Conservation (phyloP, 2,113 vertebrate species). For the Danionella cerebrum region DNA sequence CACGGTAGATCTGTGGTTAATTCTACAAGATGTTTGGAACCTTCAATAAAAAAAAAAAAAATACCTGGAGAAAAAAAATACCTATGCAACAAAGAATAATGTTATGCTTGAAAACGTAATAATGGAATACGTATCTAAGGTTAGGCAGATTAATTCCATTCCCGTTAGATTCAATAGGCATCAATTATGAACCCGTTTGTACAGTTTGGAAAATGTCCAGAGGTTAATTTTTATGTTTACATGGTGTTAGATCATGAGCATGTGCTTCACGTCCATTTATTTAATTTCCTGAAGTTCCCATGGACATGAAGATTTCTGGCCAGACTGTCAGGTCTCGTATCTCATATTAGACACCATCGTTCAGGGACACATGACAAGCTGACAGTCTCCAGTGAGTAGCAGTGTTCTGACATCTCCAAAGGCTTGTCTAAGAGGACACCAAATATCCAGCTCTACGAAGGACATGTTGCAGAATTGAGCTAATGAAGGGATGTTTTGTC, state of each 20-base stretch:
- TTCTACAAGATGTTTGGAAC: no score
- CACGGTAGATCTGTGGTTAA: no score
- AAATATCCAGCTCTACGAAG: background rate
- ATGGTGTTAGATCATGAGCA: conserved; percentile 11
- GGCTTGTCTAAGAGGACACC: conserved; percentile 12
- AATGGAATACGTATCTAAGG: no score
- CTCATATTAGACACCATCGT: conserved; percentile 2
- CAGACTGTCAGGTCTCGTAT: conserved; percentile 19
- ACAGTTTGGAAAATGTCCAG: background rate
- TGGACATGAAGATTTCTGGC: conserved; percentile 3
- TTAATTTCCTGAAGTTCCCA: conserved; percentile 2
- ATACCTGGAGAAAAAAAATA: no score
- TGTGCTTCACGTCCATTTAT: conserved; percentile 9
- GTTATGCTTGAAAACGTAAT: no score
- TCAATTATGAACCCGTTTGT: background rate
- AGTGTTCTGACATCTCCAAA: conserved; percentile 1
- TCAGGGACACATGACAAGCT: conserved; percentile 27
- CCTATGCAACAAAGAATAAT: no score
- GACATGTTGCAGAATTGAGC: conserved; percentile 20
- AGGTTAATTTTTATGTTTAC: background rate
- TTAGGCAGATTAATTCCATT: background rate
- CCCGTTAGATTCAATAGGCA: no score
- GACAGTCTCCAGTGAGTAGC: conserved; percentile 23
- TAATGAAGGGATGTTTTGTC: conserved; percentile 26
- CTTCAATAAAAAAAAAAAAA: no score